These are phyloP conservation scores for Astreopora myriophthalma DNA, from an alignment of 64 coral and sea anemone species.

Conservation along the genomic window DNA sequence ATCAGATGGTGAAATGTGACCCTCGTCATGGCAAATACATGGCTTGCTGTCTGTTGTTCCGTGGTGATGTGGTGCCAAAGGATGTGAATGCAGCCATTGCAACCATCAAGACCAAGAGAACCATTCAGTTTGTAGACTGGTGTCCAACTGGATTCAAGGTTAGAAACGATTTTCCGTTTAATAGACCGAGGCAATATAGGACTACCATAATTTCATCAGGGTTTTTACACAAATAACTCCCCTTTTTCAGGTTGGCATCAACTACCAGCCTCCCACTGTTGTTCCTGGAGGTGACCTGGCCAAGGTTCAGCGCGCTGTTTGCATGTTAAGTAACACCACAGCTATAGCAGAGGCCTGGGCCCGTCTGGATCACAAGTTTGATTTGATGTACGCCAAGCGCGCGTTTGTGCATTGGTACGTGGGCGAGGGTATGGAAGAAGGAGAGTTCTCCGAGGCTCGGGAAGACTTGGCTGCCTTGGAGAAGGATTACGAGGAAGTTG, in stretches of 20 bases:
- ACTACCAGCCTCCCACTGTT: conserved; percentile 47
- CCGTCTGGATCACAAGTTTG: conserved; percentile 49
- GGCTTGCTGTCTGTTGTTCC: conserved; percentile 36
- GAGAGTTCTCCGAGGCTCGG: conserved; percentile 42
- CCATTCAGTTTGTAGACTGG: conserved; percentile 60
- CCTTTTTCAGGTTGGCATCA: conserved; percentile 33
- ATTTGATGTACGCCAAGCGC: conserved; percentile 44
- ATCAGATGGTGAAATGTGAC: conserved; percentile 54
- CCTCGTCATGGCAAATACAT: conserved; percentile 46
- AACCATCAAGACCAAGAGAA: conserved; percentile 48
- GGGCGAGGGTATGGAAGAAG: conserved; percentile 48
- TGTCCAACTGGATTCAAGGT: conserved; percentile 49
- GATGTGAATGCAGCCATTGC: conserved; percentile 44
- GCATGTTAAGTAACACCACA: conserved; percentile 48
- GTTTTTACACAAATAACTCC: too few relatives aligned
- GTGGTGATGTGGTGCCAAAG: conserved; percentile 35
- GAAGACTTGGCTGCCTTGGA: conserved; percentile 47
- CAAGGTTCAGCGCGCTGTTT: conserved; percentile 43
- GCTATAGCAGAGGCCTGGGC: conserved; percentile 47
- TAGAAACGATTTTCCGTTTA: background rate
- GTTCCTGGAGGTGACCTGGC: conserved; percentile 49
- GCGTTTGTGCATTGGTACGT: conserved; percentile 49
- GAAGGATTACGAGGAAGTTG: conserved; percentile 47
- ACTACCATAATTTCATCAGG: too few relatives aligned
- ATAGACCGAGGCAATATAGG: background rate